These are phyloP conservation scores for Okapia johnstoni DNA, from an alignment of 2,113 vertebrate genomes.

Conservation along the genomic window DNA sequence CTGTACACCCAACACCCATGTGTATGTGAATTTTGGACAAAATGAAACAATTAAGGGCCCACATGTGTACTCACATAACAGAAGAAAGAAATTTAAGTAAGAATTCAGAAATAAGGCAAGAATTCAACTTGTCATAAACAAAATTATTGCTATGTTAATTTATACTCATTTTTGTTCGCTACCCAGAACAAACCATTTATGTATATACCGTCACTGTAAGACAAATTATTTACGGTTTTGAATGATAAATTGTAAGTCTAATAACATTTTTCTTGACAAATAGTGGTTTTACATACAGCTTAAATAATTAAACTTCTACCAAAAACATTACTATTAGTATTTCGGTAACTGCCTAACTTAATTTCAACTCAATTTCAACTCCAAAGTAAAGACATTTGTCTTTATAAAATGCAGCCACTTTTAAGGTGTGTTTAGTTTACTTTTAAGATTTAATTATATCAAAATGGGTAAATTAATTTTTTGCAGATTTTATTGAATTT, in stretches of 20 bases:
- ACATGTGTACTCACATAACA: neutral
- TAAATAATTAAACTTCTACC: slow-evolving; percentile 11
- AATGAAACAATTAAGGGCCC: slow-evolving; percentile 53
- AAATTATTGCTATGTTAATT: slow-evolving; percentile 5
- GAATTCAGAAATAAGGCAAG: slow-evolving; percentile 44
- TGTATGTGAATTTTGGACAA: slow-evolving; percentile 63
- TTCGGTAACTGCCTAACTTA: neutral
- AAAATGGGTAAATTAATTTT: neutral
- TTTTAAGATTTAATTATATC: slow-evolving; percentile 35
- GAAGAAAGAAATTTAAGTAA: slow-evolving; percentile 28
- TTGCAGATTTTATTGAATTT: neutral
- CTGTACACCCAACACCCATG: slow-evolving; percentile 62
- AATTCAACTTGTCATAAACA: slow-evolving; percentile 1
- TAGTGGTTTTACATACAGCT: neutral
- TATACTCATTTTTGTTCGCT: neutral
- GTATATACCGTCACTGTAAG: neutral
- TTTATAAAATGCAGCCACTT: neutral
- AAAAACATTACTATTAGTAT: slow-evolving; percentile 29
- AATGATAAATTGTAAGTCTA: slow-evolving; percentile 17
- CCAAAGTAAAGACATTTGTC: neutral
- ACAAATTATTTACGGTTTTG: neutral
- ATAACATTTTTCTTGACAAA: neutral
- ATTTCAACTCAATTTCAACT: slow-evolving; percentile 40
- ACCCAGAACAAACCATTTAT: neutral
- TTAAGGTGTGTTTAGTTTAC: neutral